Evolutionary conservation across 1,140 invertebrate genomes (phyloP).

Genomic region (Chelonus insularis): DNA sequence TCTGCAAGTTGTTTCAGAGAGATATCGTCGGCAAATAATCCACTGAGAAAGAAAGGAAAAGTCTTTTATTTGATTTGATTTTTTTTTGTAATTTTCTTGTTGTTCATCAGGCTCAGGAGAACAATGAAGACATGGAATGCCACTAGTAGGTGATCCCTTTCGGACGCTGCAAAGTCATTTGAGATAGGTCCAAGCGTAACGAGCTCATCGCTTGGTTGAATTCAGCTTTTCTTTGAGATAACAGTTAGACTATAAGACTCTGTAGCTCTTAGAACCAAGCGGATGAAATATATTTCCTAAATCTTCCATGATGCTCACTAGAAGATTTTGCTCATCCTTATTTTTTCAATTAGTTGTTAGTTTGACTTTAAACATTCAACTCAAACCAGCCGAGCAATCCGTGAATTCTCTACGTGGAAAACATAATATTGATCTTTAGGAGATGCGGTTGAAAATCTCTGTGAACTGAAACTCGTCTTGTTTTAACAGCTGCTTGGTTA

Average conservation of each 20-base stretch:
- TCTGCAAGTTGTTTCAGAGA: background rate
- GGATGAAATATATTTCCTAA: background rate
- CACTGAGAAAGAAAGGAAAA: background rate
- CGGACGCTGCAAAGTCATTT: background rate
- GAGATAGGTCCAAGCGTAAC: background rate
- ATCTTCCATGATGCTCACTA: background rate
- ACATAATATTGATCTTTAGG: slow-evolving; percentile 8
- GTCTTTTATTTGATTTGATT: background rate
- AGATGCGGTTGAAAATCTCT: background rate
- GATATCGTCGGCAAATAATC: slow-evolving; percentile 8
- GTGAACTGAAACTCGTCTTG: background rate
- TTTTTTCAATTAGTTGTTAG: background rate
- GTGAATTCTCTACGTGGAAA: background rate
- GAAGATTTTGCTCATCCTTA: background rate
- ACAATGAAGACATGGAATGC: slow-evolving; percentile 3
- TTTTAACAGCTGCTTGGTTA: slow-evolving; percentile 4
- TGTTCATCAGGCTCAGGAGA: background rate
- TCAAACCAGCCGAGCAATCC: background rate
- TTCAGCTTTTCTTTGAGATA: background rate
- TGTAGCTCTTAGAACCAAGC: background rate
- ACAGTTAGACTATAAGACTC: background rate
- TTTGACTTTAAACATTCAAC: background rate
- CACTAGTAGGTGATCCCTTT: background rate
- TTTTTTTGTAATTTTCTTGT: background rate
- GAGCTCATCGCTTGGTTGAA: background rate